These are phyloP conservation scores for Anarrhichthys ocellatus DNA, from an alignment of 2,113 vertebrate genomes.

Conservation along the genomic window DNA sequence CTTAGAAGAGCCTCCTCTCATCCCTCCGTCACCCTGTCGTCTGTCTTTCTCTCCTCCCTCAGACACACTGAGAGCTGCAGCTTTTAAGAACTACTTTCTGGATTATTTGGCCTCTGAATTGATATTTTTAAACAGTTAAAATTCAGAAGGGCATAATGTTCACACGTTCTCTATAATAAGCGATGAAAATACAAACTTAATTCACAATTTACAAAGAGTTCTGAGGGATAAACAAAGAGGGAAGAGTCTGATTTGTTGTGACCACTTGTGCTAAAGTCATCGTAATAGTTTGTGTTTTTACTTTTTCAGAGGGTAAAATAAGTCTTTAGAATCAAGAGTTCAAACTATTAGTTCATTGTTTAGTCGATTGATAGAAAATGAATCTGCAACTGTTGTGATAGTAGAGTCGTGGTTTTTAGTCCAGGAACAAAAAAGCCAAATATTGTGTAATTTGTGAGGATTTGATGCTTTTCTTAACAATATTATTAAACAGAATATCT, in stretches of 20 bases:
- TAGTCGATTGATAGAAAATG: not conserved
- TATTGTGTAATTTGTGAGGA: not conserved
- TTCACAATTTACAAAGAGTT: not conserved
- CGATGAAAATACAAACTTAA: not conserved
- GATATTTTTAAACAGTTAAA: not conserved
- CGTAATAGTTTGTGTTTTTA: not conserved
- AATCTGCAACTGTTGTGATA: not conserved
- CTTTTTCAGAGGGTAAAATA: not conserved
- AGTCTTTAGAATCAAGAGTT: no score
- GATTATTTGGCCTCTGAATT: not conserved
- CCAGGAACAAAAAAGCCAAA: not conserved
- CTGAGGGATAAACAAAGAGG: not conserved
- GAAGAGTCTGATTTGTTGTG: not conserved
- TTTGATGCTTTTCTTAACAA: not conserved
- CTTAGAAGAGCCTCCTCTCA: constrained; percentile 71
- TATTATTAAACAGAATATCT: not conserved
- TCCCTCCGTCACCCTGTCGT: constrained; percentile 47
- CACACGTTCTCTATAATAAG: not conserved
- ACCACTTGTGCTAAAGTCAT: not conserved
- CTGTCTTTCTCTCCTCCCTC: constrained; percentile 12
- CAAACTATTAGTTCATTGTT: not conserved
- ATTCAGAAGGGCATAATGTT: not conserved
- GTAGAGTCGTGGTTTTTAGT: not conserved
- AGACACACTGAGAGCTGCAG: not conserved
- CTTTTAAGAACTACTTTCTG: constrained; percentile 1